Evolutionary conservation across 1,140 invertebrate genomes (phyloP), one percentile per base, ranked within the genome.

Genomic region (Colletes latitarsis): DNA sequence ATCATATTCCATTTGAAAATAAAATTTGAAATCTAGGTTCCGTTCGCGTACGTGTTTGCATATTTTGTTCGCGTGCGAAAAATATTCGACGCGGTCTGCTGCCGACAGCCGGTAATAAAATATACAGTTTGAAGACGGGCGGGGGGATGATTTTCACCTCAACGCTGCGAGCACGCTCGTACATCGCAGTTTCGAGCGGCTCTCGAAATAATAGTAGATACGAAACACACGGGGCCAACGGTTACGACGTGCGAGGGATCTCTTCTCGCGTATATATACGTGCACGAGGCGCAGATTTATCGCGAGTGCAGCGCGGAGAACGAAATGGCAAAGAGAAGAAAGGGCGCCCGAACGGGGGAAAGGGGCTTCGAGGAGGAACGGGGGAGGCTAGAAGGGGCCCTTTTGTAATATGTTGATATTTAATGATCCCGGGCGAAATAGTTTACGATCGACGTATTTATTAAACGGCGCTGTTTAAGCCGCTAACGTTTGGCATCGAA

Each of bases 371-470:
- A 74, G 46, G 30, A 41, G 55, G 55, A 74, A 43, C 58, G 19
- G 52, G 67, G 52, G 10, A 67, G 14, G 74, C 57, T 57, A 72
- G 72, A 60, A 6, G 72, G 52, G 71, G 68, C 41, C 43, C 66
- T 77, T 89, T 88, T 86, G 83, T 89, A 87, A 91, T 89, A 89
- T 83, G 81, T 89, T 87, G 87, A 89, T 91, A 88, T 91, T 91
- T 91, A 90, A 91, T 88, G 89, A 90, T 89, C 80, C 19, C 58
- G 9, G 39, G 73, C 39, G 82, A 90, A 89, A 89, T 91, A 89
- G 88, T 92, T 92, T 92, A 92, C 90, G 90, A 91, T 90, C 88
- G 88, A 90, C 86, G 81, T 89, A 90, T 91, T 88, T 91, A 90
- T 91, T 91, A 91, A 91, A 91, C 76, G 85, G 78, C 77, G 75